Percentiles rank a stretch among this genome's conserved stretches.
Evolutionary conservation across 2,113 vertebrate species (phyloP).

Genomic region (Rhagologus leucostigma): DNA sequence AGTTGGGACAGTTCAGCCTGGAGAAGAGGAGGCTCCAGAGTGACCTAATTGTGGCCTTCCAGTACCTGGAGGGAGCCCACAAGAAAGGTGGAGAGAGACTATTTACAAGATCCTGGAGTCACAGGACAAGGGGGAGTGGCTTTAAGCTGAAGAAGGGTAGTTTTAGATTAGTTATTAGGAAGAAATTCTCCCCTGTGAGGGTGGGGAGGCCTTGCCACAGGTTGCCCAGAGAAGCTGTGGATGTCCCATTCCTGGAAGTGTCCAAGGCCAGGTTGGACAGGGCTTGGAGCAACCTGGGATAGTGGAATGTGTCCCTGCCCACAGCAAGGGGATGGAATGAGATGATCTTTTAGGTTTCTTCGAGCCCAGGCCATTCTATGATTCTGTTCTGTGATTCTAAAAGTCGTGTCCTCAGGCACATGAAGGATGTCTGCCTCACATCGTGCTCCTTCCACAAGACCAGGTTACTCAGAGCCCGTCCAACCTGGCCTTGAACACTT

Average conservation of each 20-base stretch:
- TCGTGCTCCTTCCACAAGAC: rapidly evolving
- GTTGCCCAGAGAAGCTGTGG: background rate
- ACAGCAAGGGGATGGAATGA: rapidly evolving
- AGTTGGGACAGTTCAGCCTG: background rate
- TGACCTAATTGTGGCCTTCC: background rate
- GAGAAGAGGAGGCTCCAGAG: background rate
- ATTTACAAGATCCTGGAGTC: background rate
- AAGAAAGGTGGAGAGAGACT: background rate
- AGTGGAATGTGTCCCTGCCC: background rate
- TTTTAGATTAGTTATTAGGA: background rate
- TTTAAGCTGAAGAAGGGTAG: background rate
- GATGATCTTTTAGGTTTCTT: background rate
- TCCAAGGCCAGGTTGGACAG: rapidly evolving
- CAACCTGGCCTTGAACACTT: background rate
- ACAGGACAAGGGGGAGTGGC: rapidly evolving
- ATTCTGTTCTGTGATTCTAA: background rate
- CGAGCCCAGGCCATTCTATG: background rate
- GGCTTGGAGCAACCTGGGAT: background rate
- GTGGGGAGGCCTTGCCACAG: background rate
- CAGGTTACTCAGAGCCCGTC: background rate
- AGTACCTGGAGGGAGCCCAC: background rate
- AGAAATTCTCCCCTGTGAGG: background rate
- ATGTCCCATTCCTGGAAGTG: background rate
- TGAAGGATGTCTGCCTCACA: background rate
- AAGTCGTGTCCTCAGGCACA: background rate